phyloP scores from a whole-genome alignment of 23 tunicate species.

The Oikopleura dioica region DNA sequence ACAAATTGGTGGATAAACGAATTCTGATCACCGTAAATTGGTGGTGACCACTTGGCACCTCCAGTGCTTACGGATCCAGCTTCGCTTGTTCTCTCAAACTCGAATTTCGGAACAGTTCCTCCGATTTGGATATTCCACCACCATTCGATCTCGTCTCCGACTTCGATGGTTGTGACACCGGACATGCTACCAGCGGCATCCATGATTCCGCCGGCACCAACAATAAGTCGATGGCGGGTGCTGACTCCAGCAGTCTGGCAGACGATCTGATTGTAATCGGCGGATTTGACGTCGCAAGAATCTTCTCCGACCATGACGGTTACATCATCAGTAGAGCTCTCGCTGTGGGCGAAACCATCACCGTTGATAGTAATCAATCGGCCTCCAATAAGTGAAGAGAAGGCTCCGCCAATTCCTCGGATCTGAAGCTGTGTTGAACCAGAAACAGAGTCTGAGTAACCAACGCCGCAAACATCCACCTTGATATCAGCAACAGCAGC shows the following conservation, averaged over 20 bases:
- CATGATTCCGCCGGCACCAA: not conserved
- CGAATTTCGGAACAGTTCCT: not conserved
- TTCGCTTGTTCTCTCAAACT: not conserved
- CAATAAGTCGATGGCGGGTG: not conserved
- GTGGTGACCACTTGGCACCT: not conserved
- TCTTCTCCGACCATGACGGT: not conserved
- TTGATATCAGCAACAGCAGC: no score
- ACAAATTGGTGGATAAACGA: not conserved
- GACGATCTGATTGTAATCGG: not conserved
- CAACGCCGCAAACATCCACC: no score
- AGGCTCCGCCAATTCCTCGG: no score
- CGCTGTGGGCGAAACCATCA: no score
- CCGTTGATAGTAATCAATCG: no score
- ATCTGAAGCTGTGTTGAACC: no score
- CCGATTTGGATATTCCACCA: not conserved
- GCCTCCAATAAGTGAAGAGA: no score
- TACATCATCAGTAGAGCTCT: no score
- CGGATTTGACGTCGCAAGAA: not conserved
- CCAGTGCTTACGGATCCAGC: no score
- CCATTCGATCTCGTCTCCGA: not conserved
- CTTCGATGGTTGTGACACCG: not conserved
- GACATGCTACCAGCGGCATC: not conserved
- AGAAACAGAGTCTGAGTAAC: no score
- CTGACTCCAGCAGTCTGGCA: not conserved
- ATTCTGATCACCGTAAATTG: not conserved